phyloP scores from a whole-genome alignment of 2,113 vertebrate species.

The Brachionichthys hirsutus region DNA sequence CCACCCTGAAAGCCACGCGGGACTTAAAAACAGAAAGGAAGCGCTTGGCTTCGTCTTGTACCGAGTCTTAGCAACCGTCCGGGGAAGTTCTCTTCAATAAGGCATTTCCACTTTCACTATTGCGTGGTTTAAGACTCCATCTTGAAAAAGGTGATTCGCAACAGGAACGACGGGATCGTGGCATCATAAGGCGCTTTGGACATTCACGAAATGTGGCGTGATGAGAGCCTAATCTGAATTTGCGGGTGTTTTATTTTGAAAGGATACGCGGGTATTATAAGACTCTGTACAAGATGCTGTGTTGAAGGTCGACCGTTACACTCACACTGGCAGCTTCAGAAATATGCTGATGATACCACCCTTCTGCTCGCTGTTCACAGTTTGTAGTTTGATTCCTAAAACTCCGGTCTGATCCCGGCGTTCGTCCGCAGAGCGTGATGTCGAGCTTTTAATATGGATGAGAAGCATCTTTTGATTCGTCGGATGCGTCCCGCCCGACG shows the following conservation, averaged over 20 bases:
- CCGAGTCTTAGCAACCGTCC: slow-evolving; percentile 22
- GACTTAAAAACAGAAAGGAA: slow-evolving; percentile 8
- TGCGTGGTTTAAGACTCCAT: slow-evolving; percentile 37
- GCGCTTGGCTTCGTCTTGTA: slow-evolving; percentile 27
- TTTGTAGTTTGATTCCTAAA: slow-evolving; percentile 8
- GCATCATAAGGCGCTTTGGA: slow-evolving; percentile 70
- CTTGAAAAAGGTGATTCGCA: slow-evolving; percentile 33
- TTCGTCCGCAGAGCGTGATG: background rate
- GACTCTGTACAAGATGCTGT: slow-evolving; percentile 58
- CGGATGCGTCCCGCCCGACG: background rate
- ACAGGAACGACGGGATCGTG: slow-evolving; percentile 30
- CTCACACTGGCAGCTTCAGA: slow-evolving; percentile 12
- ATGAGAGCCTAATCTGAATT: slow-evolving; percentile 31
- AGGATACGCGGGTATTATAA: slow-evolving; percentile 19
- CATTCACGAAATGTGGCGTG: slow-evolving; percentile 49
- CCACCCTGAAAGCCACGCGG: slow-evolving; percentile 4
- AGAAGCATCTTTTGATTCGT: background rate
- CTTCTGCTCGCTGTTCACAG: slow-evolving; percentile 14
- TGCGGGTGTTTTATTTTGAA: slow-evolving; percentile 22
- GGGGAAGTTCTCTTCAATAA: slow-evolving; percentile 56
- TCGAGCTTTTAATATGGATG: background rate
- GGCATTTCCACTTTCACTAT: slow-evolving; percentile 61
- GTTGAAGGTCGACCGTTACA: slow-evolving; percentile 10
- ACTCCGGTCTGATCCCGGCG: background rate
- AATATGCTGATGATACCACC: slow-evolving; percentile 26